These are phyloP conservation scores for Ursus arctos DNA, from an alignment of 2,113 vertebrate species.

Conservation along the genomic window DNA sequence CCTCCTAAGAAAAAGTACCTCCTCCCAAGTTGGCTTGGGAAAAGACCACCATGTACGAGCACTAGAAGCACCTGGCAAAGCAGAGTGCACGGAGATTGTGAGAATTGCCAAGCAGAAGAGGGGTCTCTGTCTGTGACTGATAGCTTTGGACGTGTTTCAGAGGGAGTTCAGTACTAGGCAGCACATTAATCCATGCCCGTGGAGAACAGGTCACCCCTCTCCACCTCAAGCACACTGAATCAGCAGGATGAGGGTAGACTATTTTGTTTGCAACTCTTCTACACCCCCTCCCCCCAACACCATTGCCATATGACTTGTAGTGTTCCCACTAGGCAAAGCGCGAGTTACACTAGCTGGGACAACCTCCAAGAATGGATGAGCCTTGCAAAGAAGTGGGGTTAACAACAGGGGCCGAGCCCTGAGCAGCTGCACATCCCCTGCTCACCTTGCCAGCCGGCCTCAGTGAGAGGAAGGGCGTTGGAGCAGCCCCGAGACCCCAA, in stretches of 20 bases:
- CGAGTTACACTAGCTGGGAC: neutral
- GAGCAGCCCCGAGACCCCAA: too few species aligned
- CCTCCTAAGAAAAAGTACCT: neutral
- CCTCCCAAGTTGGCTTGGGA: neutral
- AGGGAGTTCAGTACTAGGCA: neutral
- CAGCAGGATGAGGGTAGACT: neutral
- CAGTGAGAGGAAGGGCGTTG: neutral
- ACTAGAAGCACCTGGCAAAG: neutral
- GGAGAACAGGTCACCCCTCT: neutral
- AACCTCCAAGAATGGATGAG: neutral
- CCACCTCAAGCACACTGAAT: rapidly evolving
- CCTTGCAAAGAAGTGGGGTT: neutral
- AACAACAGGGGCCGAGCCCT: neutral
- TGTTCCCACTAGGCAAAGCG: neutral
- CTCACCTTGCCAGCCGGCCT: neutral
- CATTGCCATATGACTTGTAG: neutral
- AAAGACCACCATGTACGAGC: neutral
- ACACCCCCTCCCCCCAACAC: neutral
- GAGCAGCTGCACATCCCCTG: too few species aligned
- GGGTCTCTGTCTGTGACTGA: neutral
- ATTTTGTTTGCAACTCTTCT: neutral
- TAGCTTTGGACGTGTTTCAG: rapidly evolving
- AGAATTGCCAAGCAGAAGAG: neutral
- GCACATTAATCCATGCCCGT: neutral
- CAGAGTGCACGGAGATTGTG: rapidly evolving